These are phyloP conservation scores for Cheirogaleus medius DNA, from an alignment of 2,113 vertebrate species.

Conservation along the genomic window DNA sequence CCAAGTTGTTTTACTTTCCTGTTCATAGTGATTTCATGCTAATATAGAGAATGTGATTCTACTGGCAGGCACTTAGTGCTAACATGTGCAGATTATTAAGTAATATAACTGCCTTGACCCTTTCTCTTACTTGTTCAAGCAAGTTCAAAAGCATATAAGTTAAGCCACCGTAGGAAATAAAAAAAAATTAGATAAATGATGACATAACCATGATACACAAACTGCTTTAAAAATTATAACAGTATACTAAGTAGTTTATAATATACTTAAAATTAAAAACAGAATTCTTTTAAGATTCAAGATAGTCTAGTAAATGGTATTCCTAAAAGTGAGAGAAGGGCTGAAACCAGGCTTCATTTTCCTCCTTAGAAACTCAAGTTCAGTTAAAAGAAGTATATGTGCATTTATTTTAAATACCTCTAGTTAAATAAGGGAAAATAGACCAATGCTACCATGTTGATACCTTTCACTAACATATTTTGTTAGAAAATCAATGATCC, in stretches of 20 bases:
- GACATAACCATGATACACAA: neutral
- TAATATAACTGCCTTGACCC: neutral
- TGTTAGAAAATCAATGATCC: neutral
- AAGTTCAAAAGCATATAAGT: neutral
- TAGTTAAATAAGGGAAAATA: slow-evolving; percentile 42
- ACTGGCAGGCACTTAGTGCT: neutral
- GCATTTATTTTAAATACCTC: neutral
- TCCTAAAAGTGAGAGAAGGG: neutral
- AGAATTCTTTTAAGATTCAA: neutral
- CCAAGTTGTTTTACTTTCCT: neutral
- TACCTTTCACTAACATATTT: neutral
- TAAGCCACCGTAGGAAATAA: neutral
- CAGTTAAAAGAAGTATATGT: neutral
- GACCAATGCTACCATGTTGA: neutral
- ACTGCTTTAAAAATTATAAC: neutral
- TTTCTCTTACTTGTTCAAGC: neutral
- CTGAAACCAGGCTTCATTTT: neutral
- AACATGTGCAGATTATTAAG: neutral
- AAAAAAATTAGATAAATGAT: neutral
- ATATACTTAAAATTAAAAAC: neutral
- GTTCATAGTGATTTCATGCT: neutral
- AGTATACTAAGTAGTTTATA: neutral
- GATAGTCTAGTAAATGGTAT: neutral
- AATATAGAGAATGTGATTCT: neutral
- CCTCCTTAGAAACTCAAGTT: neutral